Percentiles rank a stretch among this genome's conserved stretches.
phyloP scores from a whole-genome alignment of 2,888 invertebrate genomes.

The Hipparchia sbordonii region DNA sequence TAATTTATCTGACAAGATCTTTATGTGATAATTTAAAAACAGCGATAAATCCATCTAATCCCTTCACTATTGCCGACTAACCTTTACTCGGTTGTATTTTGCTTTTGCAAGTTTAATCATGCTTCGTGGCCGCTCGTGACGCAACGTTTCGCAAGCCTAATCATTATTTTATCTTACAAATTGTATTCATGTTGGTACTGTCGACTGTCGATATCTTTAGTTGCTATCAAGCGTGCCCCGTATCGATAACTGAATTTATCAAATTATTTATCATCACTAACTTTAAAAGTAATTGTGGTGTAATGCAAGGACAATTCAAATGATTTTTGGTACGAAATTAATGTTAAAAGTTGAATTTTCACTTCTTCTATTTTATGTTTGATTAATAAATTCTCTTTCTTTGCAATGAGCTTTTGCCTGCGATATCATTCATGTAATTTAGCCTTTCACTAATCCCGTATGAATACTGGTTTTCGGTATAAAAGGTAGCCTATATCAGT shows the following conservation, averaged over 20 bases:
- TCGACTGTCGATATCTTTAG: conserved; percentile 58
- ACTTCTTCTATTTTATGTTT: too few species aligned
- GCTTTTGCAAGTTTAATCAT: conserved; percentile 83
- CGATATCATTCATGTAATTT: too few species aligned
- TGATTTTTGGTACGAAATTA: too few species aligned
- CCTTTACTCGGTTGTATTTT: conserved; percentile 79
- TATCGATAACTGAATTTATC: conserved; percentile 46
- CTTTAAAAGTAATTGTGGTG: conserved; percentile 33
- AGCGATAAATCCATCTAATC: conserved; percentile 41
- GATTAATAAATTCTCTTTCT: too few species aligned
- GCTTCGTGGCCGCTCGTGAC: conserved; percentile 76
- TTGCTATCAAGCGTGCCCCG: conserved; percentile 32
- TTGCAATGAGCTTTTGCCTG: too few species aligned
- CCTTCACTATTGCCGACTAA: conserved; percentile 60
- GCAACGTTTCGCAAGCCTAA: conserved; percentile 79
- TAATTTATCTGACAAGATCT: conserved; percentile 3
- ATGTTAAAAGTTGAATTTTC: too few species aligned
- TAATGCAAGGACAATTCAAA: conserved; percentile 17
- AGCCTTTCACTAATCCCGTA: too few species aligned
- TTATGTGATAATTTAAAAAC: background rate
- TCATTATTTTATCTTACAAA: conserved; percentile 82
- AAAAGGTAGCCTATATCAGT: too few species aligned
- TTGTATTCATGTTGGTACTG: conserved; percentile 71
- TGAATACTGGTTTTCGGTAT: too few species aligned
- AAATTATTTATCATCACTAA: conserved; percentile 49